Percentiles rank a stretch among this genome's conserved stretches.
Evolutionary conservation across 2,888 invertebrate species (phyloP).

Genomic region (Mythimna ferrago): DNA sequence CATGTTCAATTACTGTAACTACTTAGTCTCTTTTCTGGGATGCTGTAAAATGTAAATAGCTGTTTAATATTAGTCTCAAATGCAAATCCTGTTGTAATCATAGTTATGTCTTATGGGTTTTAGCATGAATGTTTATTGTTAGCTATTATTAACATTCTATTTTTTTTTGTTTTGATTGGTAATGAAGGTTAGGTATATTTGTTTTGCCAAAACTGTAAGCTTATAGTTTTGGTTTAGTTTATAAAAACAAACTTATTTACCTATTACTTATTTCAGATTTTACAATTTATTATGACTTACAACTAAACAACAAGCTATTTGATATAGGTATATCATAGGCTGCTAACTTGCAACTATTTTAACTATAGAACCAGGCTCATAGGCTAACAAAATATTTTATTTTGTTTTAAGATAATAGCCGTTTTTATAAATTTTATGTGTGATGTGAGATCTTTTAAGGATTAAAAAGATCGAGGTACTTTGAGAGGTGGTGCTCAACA

Average conservation of each 20-base stretch:
- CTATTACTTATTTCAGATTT: too few relatives aligned
- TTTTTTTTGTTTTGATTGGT: not conserved
- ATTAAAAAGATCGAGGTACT: not conserved
- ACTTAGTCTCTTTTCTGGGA: slow-evolving; percentile 19
- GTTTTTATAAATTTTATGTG: not conserved
- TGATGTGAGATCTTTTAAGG: too few relatives aligned
- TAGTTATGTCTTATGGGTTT: not conserved
- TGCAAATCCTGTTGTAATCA: slow-evolving; percentile 7
- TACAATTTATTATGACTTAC: not conserved
- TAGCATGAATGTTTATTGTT: not conserved
- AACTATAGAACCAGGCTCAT: not conserved
- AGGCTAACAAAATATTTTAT: not conserved
- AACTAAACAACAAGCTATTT: not conserved
- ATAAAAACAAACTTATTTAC: too few relatives aligned
- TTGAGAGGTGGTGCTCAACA: not conserved
- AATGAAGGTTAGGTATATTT: not conserved
- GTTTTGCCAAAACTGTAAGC: not conserved
- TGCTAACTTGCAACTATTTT: not conserved
- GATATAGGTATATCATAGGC: not conserved
- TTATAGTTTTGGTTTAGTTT: not conserved
- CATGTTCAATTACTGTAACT: slow-evolving; percentile 10
- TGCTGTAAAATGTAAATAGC: slow-evolving; percentile 22
- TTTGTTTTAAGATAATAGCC: not conserved
- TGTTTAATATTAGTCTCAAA: slow-evolving; percentile 2
- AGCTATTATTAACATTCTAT: not conserved